Percentiles rank a stretch among this genome's conserved stretches.
Evolutionary conservation across 2,797 vertebrate genomes (phyloP).

Genomic region (Periophthalmus magnuspinnatus): DNA sequence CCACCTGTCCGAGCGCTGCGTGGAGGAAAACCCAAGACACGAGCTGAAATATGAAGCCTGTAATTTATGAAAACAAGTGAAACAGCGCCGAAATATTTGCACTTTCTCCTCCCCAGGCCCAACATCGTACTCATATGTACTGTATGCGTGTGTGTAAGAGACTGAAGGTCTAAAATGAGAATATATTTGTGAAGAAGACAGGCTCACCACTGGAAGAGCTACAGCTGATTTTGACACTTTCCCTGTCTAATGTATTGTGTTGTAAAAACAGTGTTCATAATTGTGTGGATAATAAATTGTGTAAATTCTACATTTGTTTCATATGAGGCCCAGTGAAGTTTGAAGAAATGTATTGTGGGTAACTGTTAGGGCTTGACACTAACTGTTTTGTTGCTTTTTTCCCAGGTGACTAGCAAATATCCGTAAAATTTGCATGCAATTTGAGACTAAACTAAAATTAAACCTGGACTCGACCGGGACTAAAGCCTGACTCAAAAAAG

Average conservation of each 20-base stretch:
- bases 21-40: slow-evolving; percentile 47
- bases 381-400: not conserved
- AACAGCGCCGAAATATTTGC: slow-evolving; percentile 84
- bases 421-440: not conserved
- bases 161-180: slow-evolving; percentile 57
- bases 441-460: no score
- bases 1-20: slow-evolving; percentile 64
- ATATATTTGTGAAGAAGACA: slow-evolving; percentile 59
- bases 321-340: slow-evolving; percentile 16
- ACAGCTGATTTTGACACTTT: slow-evolving; percentile 29
- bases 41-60: slow-evolving; percentile 34
- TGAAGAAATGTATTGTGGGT: slow-evolving; percentile 9
- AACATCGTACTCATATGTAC: slow-evolving; percentile 67
- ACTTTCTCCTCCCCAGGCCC: slow-evolving; percentile 81
- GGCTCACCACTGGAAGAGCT: slow-evolving; percentile 56
- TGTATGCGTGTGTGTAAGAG: slow-evolving; percentile 49
- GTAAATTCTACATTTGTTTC: slow-evolving; percentile 11
- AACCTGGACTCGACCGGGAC: not conserved
- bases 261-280: slow-evolving; percentile 9
- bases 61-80: slow-evolving; percentile 41
- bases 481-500: not conserved
- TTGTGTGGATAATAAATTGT: slow-evolving; percentile 22
- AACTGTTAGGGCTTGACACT: not conserved
- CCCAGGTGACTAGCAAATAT: no score
- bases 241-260: slow-evolving; percentile 31